Base-by-base conservation (phyloP, 2,113 vertebrate species). In the Dicrurus megarhynchus region DNA sequence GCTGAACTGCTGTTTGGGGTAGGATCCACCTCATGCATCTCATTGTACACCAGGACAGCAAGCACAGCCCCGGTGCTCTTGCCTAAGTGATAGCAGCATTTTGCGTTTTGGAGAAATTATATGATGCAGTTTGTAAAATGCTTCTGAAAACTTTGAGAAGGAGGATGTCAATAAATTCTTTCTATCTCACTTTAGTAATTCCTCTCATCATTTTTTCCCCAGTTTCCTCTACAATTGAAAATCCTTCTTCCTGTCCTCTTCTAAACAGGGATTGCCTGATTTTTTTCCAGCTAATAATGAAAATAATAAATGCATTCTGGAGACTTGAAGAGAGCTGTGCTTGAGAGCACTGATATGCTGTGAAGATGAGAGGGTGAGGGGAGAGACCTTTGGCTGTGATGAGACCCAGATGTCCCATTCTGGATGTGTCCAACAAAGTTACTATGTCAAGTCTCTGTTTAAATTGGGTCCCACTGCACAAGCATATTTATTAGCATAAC, bases 391-490 rank as follows among this genome's bases (percentile, higher is more conserved):
- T 81, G 89, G 65, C 60, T 91, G 55, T 86, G 88, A 95, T 86
- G 86, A 90, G 86, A 89, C 92, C 71, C 92, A 94, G 76, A 91
- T 91, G 84, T 96, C 84, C 73, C 74, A 69, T 91, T 71, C 93
- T 89, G 84, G 52, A 74, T 71, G 28, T 89, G 89, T 87, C 84
- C 87, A 79, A 89, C 24, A 78, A 91, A 89, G 80, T 76, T 82
- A 52, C 80, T 41, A 9, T 67, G 71, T 93, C 91, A 95, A 89
- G 42, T 17, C 41, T 84, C 68, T 91, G 87, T 94, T 95, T 96
- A 69, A 94, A 84, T 73, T 94, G 84, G 61, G 96, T 94, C 91
- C 86, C 86, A 57, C 69, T 75, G 84, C 77, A 87, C 44, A 19
- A 84, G 47, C 2, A 2, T 87, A 75, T 95, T 92, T 95, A 94